phyloP scores from a whole-genome alignment of 2,113 vertebrate species.

The Thymallus thymallus region DNA sequence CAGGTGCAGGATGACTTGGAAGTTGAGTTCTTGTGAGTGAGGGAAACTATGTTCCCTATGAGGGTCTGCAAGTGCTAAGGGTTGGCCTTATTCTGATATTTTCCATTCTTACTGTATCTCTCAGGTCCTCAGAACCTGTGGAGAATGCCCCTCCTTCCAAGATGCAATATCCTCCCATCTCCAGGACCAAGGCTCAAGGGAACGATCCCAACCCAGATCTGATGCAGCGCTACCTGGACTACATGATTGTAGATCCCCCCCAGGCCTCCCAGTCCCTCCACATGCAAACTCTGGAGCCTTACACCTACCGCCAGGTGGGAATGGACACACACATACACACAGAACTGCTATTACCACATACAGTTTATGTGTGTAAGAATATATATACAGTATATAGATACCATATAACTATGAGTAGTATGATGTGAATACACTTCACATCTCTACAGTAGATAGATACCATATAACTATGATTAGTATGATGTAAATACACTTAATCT shows the following conservation, averaged over 20 bases:
- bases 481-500: too few relatives aligned
- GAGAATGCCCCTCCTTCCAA: slow-evolving; percentile 8
- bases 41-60: background rate
- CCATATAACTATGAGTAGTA: too few relatives aligned
- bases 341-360: too few relatives aligned
- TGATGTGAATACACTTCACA: too few relatives aligned
- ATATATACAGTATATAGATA: too few relatives aligned
- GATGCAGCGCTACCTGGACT: slow-evolving; percentile 82
- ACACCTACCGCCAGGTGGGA: slow-evolving; percentile 82
- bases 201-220: slow-evolving; percentile 54
- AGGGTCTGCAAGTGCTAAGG: too few relatives aligned
- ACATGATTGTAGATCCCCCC: slow-evolving; percentile 78
- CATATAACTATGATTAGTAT: too few relatives aligned
- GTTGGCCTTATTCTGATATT: slow-evolving; percentile 1
- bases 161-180: slow-evolving; percentile 5
- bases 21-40: background rate
- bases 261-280: slow-evolving; percentile 64
- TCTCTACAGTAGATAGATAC: too few relatives aligned
- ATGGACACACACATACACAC: background rate
- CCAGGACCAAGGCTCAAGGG: slow-evolving; percentile 19
- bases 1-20: background rate
- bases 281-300: slow-evolving; percentile 81
- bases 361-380: too few relatives aligned
- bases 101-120: background rate
- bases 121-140: slow-evolving; percentile 17